These are phyloP conservation scores for Phortica okadai DNA, from an alignment of 2,888 invertebrate species.

Conservation along the genomic window DNA sequence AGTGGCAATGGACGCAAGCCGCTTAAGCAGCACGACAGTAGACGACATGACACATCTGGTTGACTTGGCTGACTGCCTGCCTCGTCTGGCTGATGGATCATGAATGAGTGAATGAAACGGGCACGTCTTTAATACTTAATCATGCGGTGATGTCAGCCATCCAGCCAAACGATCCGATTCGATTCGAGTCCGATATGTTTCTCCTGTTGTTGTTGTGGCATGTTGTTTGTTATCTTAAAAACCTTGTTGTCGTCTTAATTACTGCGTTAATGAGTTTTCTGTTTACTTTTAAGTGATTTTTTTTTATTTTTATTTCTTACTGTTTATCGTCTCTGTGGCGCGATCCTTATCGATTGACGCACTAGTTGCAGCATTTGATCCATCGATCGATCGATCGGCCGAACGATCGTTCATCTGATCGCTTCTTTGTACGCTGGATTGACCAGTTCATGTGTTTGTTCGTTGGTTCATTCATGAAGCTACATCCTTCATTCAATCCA, in stretches of 20 bases:
- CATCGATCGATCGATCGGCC: slow-evolving; percentile 15
- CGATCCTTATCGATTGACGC: slow-evolving; percentile 35
- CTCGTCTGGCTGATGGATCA: slow-evolving; percentile 21
- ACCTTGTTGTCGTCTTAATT: slow-evolving; percentile 74
- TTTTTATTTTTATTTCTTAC: slow-evolving; percentile 31
- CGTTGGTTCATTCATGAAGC: neutral
- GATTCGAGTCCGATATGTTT: slow-evolving; percentile 8
- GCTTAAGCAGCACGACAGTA: slow-evolving; percentile 25
- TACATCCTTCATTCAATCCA: neutral
- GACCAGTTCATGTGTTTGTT: neutral
- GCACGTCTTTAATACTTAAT: slow-evolving; percentile 68
- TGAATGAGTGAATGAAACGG: slow-evolving; percentile 53
- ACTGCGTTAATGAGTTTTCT: slow-evolving; percentile 75
- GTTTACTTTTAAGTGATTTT: slow-evolving; percentile 56
- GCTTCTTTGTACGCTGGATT: neutral
- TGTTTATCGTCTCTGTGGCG: slow-evolving; percentile 47
- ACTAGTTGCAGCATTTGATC: slow-evolving; percentile 17
- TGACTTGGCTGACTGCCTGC: slow-evolving; percentile 49
- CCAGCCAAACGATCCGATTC: slow-evolving; percentile 6
- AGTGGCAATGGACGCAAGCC: slow-evolving; percentile 25
- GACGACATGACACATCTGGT: slow-evolving; percentile 37
- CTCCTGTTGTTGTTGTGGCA: slow-evolving; percentile 37
- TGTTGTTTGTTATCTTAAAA: slow-evolving; percentile 64
- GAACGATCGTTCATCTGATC: slow-evolving; percentile 3
- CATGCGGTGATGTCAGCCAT: slow-evolving; percentile 44